A percentile compares a stretch with the other conserved stretches of the same genome.
Evolutionary conservation across 2,797 vertebrate genomes (phyloP).

Genomic region (Falco columbarius): DNA sequence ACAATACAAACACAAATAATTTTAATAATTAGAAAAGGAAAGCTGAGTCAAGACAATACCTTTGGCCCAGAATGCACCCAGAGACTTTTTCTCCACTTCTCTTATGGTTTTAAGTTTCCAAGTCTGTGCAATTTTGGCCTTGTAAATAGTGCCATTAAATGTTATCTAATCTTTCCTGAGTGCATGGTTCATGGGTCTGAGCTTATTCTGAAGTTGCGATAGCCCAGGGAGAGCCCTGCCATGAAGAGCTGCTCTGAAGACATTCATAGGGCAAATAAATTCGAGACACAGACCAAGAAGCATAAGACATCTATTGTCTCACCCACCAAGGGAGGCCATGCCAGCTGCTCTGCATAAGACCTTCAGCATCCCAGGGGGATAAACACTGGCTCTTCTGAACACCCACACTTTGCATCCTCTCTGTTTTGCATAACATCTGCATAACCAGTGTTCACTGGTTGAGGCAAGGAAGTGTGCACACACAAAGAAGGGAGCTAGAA

Average conservation of each 20-base stretch:
- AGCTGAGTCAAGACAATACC: background rate
- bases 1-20: background rate
- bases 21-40: background rate
- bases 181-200: background rate
- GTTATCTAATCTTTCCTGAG: background rate
- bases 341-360: constrained; percentile 15
- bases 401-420: background rate
- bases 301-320: background rate
- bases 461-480: background rate
- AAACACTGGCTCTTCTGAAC: background rate
- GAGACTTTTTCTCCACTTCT: background rate
- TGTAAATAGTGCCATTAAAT: background rate
- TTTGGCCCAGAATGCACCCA: background rate
- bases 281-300: background rate
- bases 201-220: background rate
- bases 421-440: background rate
- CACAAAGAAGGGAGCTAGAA: background rate
- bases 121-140: background rate
- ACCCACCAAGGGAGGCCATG: background rate
- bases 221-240: background rate
- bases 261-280: background rate
- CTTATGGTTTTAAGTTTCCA: background rate
- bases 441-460: background rate
- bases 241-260: background rate
- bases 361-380: background rate